Evolutionary conservation across 1,140 invertebrate genomes (phyloP).

Genomic region (Drosophila watanabei): DNA sequence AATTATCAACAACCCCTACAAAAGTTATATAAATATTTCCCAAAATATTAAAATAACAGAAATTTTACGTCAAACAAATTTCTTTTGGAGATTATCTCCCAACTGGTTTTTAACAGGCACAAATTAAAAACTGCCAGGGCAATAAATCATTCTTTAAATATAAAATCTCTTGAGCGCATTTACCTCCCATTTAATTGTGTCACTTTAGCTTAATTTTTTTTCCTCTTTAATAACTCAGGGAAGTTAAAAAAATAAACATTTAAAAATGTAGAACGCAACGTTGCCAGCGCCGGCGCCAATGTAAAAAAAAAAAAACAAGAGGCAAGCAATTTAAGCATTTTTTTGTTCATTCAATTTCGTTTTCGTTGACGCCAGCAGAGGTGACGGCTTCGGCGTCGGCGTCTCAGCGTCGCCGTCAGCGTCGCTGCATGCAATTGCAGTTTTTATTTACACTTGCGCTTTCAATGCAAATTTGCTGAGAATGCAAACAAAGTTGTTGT

Average conservation of each 20-base stretch:
- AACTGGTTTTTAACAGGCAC: conserved; percentile 1
- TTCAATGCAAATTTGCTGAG: conserved; percentile 74
- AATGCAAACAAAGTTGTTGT: conserved; percentile 55
- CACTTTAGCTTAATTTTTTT: conserved; percentile 32
- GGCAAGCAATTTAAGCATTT: conserved; percentile 36
- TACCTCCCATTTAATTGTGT: conserved; percentile 22
- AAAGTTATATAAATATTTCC: too few relatives aligned
- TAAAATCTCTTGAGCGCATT: not conserved
- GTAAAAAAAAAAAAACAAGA: conserved; percentile 23
- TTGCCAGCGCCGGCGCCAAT: conserved; percentile 47
- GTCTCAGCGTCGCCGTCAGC: conserved; percentile 7
- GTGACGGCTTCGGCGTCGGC: conserved; percentile 15
- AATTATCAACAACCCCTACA: too few relatives aligned
- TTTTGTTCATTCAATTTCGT: conserved; percentile 39
- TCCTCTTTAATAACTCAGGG: conserved; percentile 16
- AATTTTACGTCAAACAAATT: not conserved
- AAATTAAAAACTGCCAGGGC: not conserved
- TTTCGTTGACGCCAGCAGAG: conserved; percentile 54
- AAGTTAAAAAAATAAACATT: conserved; percentile 7
- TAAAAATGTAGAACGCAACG: conserved; percentile 42
- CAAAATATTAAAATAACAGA: not conserved
- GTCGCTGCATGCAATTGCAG: conserved; percentile 56
- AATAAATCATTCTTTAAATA: conserved; percentile 34
- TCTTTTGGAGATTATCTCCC: not conserved
- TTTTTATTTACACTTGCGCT: conserved; percentile 78